These are phyloP conservation scores for Apodemia zela DNA, from an alignment of 2,888 invertebrate species.

Conservation along the genomic window DNA sequence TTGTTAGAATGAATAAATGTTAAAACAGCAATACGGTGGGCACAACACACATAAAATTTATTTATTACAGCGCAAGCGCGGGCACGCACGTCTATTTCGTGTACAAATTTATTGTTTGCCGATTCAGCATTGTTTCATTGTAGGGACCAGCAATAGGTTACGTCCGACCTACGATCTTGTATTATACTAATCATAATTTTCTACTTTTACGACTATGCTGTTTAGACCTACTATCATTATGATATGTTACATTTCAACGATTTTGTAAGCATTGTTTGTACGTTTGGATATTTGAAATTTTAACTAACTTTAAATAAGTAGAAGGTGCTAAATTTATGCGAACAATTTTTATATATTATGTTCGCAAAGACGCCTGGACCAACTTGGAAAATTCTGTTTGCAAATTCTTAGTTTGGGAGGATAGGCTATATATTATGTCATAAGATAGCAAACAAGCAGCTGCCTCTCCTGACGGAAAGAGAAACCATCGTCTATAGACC, in stretches of 20 bases:
- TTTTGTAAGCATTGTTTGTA: background rate
- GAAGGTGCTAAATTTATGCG: too few species aligned
- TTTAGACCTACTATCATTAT: background rate
- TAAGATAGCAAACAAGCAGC: too few species aligned
- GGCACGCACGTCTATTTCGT: constrained; percentile 70
- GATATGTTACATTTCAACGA: background rate
- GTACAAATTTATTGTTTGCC: constrained; percentile 66
- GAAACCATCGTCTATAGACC: too few species aligned
- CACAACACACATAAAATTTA: constrained; percentile 59
- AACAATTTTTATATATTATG: too few species aligned
- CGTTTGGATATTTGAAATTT: too few species aligned
- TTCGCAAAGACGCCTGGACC: too few species aligned
- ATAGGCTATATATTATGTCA: too few species aligned
- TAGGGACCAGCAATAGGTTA: constrained; percentile 37
- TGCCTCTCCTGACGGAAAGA: too few species aligned
- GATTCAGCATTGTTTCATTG: constrained; percentile 58
- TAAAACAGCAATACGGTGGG: constrained; percentile 46
- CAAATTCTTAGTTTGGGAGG: too few species aligned
- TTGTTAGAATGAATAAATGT: constrained; percentile 41
- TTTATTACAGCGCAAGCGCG: constrained; percentile 62
- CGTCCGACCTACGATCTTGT: constrained; percentile 8
- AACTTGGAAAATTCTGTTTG: too few species aligned
- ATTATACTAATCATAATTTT: constrained; percentile 1
- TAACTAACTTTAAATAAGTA: too few species aligned
- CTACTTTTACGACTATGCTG: background rate